These are phyloP conservation scores for Strix occidentalis DNA, from an alignment of 2,797 vertebrate species.

Conservation along the genomic window DNA sequence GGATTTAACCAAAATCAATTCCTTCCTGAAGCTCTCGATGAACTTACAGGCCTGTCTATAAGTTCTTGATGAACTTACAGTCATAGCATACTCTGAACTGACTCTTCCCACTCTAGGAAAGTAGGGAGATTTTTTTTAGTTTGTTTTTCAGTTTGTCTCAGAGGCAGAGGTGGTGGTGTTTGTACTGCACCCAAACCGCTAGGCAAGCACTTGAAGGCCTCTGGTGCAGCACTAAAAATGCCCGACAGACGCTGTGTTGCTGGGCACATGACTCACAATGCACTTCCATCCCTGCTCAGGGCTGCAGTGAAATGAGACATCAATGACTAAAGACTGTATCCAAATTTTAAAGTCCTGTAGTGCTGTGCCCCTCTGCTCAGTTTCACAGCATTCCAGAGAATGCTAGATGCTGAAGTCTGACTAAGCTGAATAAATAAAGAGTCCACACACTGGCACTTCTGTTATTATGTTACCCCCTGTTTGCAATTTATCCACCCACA, in stretches of 20 bases:
- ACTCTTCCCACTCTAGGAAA: not conserved
- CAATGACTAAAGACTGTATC: not conserved
- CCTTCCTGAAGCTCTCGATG: not conserved
- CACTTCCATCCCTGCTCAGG: not conserved
- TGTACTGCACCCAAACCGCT: not conserved
- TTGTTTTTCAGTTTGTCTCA: not conserved
- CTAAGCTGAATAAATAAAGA: not conserved
- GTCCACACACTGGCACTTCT: not conserved
- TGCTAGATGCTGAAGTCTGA: not conserved
- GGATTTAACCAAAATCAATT: not conserved
- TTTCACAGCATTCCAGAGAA: not conserved
- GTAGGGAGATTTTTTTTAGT: not conserved
- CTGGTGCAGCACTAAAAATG: not conserved
- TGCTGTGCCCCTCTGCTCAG: not conserved
- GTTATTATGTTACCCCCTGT: not conserved
- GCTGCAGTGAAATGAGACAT: not conserved
- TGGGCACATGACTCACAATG: not conserved
- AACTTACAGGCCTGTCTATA: not conserved
- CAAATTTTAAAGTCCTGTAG: not conserved
- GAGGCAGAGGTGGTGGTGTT: not conserved
- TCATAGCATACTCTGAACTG: not conserved
- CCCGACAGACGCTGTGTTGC: not conserved
- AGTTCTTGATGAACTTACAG: too few relatives aligned
- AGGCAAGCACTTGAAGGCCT: not conserved
- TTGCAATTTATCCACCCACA: conserved; percentile 14